These are phyloP conservation scores for Cephalopholis sonnerati DNA, from an alignment of 2,113 vertebrate species.

Conservation along the genomic window DNA sequence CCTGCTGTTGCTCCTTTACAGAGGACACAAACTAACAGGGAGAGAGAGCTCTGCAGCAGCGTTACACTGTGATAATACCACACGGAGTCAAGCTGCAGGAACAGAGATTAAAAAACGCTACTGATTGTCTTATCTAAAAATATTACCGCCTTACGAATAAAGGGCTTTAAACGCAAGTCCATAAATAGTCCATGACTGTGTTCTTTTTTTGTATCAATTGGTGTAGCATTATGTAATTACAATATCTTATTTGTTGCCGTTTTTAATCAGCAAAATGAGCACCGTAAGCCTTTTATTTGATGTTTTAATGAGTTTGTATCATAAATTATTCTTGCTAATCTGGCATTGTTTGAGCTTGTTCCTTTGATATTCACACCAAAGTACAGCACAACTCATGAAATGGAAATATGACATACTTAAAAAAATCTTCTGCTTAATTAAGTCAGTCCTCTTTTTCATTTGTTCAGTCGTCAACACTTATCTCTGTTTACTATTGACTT, in stretches of 20 bases:
- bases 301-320: conserved; percentile 11
- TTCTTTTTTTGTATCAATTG: conserved; percentile 15
- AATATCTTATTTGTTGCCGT: not conserved
- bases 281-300: conserved; percentile 4
- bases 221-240: conserved; percentile 16
- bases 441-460: not conserved
- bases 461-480: not conserved
- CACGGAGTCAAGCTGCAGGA: conserved; percentile 13
- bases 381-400: not conserved
- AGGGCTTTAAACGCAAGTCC: conserved; percentile 11
- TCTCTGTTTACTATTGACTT: not conserved
- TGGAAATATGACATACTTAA: not conserved
- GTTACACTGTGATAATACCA: conserved; percentile 37
- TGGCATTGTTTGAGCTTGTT: not conserved
- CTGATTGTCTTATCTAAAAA: conserved; percentile 45
- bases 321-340: conserved; percentile 8
- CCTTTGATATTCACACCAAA: conserved; percentile 8
- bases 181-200: conserved; percentile 41
- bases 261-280: not conserved
- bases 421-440: not conserved
- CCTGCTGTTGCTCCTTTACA: conserved; percentile 75
- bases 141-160: conserved; percentile 30
- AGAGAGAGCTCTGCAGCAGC: conserved; percentile 20
- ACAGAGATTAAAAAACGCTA: conserved; percentile 6
- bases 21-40: conserved; percentile 55